These are phyloP conservation scores for Cololabis saira DNA, from an alignment of 2,113 vertebrate species.

Conservation along the genomic window DNA sequence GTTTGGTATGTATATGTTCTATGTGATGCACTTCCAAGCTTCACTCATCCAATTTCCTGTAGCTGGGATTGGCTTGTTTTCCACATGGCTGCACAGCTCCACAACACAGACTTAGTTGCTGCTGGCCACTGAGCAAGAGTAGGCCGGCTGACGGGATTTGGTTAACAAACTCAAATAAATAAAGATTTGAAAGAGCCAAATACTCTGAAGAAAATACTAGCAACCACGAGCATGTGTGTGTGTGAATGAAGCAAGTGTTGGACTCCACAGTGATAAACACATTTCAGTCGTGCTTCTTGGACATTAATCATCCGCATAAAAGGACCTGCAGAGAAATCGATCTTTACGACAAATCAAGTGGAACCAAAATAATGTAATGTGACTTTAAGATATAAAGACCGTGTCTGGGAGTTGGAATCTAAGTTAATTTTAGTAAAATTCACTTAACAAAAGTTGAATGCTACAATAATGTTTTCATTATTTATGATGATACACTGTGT, in stretches of 20 bases:
- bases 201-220: not conserved
- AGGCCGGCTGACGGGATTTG: constrained; percentile 22
- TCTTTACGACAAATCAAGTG: not conserved
- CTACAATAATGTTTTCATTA: constrained; percentile 9
- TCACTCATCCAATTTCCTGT: constrained; percentile 53
- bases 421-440: not conserved
- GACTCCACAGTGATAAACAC: not conserved
- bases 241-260: not conserved
- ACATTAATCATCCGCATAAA: constrained; percentile 12
- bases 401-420: not conserved
- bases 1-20: not conserved
- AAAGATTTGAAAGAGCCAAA: not conserved
- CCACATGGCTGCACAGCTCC: constrained; percentile 62
- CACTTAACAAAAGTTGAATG: not conserved
- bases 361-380: not conserved
- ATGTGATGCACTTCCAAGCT: constrained; percentile 47
- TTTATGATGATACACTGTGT: constrained; percentile 13
- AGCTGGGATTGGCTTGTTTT: constrained; percentile 76
- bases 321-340: not conserved
- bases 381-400: not conserved
- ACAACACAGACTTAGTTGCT: constrained; percentile 41
- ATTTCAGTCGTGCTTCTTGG: not conserved
- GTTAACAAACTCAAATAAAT: not conserved
- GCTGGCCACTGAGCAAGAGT: constrained; percentile 23
- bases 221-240: not conserved